phyloP scores from a whole-genome alignment of 2,113 vertebrate species.

The Ibidorhyncha struthersii region DNA sequence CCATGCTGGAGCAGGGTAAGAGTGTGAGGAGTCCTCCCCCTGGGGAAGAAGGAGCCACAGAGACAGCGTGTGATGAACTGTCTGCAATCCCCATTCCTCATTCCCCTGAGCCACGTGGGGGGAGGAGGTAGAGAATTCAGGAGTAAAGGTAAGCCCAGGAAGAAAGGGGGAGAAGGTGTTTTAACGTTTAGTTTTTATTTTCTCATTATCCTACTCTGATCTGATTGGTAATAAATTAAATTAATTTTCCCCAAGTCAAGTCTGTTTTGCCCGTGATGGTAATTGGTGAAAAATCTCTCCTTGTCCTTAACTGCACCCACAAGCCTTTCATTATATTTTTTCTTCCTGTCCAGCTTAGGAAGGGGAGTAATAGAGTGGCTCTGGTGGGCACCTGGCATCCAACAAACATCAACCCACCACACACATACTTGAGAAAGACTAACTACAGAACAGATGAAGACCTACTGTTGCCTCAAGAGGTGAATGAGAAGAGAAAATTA shows the following conservation, averaged over 20 bases:
- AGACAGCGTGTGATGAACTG: neutral
- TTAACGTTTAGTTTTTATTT: neutral
- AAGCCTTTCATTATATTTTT: neutral
- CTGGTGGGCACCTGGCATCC: neutral
- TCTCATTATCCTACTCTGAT: neutral
- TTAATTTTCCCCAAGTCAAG: neutral
- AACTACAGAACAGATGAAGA: neutral
- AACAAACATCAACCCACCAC: neutral
- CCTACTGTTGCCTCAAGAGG: neutral
- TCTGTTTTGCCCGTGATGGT: neutral
- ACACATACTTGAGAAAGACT: neutral
- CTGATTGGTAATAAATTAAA: neutral
- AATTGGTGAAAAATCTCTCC: neutral
- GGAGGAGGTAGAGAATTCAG: neutral
- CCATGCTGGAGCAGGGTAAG: neutral
- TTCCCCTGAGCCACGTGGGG: fast-evolving
- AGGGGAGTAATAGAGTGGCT: neutral
- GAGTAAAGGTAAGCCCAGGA: neutral
- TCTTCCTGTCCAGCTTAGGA: neutral
- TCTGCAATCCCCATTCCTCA: neutral
- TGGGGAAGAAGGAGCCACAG: neutral
- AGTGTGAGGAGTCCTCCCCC: neutral
- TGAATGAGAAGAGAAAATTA: neutral
- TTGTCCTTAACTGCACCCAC: neutral
- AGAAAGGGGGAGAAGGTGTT: neutral